These are phyloP conservation scores for Tribolium madens DNA, from an alignment of 1,140 invertebrate species.

Conservation along the genomic window DNA sequence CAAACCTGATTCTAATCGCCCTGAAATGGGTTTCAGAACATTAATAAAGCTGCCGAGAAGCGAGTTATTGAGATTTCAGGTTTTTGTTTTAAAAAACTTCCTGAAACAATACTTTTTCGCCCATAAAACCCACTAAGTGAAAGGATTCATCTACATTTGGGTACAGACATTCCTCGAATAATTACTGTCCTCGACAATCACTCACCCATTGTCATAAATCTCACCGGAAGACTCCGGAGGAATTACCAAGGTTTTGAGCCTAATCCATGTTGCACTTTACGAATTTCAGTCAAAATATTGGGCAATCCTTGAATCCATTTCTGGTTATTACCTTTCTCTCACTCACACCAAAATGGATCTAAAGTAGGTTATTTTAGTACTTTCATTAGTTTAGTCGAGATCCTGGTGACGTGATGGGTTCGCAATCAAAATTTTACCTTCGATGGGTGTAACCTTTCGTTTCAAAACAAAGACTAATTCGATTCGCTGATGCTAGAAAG, in stretches of 20 bases:
- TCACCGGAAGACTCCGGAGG: slow-evolving; percentile 1
- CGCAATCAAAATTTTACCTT: slow-evolving; percentile 7
- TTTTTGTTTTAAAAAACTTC: no score
- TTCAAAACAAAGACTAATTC: slow-evolving; percentile 21
- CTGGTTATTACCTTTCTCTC: slow-evolving; percentile 32
- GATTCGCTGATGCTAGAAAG: slow-evolving; percentile 5
- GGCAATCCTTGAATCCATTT: slow-evolving; percentile 24
- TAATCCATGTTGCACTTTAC: not conserved
- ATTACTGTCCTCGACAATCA: slow-evolving; percentile 29
- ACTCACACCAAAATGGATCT: not conserved
- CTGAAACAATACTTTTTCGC: no score
- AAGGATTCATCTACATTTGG: slow-evolving; percentile 22
- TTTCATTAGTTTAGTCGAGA: slow-evolving; percentile 6
- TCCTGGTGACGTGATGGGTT: not conserved
- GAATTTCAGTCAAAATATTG: slow-evolving; percentile 24
- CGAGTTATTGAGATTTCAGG: no score
- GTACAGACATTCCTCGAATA: slow-evolving; percentile 7
- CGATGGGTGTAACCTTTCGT: slow-evolving; percentile 13
- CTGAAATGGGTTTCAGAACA: not conserved
- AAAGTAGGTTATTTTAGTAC: slow-evolving; percentile 14
- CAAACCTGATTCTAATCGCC: not conserved
- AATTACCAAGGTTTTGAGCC: not conserved
- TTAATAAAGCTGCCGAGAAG: no score
- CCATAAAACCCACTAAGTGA: not conserved
- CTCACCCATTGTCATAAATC: slow-evolving; percentile 10